phyloP scores from a whole-genome alignment of 2,113 vertebrate species.

The Alexandromys fortis region DNA sequence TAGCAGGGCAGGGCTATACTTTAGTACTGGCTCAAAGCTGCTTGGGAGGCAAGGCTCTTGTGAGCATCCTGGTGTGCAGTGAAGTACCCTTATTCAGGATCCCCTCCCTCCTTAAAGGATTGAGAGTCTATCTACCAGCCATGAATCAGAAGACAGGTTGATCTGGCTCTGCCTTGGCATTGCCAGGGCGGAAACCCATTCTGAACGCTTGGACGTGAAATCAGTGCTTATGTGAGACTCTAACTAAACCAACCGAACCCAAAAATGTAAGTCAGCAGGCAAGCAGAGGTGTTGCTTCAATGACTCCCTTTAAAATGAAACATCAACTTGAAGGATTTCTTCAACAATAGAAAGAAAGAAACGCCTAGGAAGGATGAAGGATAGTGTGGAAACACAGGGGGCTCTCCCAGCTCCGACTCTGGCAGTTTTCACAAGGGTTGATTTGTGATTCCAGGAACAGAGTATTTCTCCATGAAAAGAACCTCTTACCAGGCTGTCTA shows the following conservation, averaged over 20 bases:
- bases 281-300: constrained; percentile 29
- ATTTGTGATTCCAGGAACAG: constrained; percentile 15
- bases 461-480: constrained; percentile 24
- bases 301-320: constrained; percentile 38
- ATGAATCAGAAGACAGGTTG: neutral
- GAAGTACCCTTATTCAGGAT: neutral
- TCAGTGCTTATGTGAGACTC: neutral
- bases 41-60: neutral
- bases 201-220: constrained; percentile 29
- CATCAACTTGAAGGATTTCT: constrained; percentile 30
- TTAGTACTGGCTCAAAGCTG: neutral
- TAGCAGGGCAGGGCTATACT: neutral
- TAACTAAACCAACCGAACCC: constrained; percentile 17
- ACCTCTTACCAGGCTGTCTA: neutral
- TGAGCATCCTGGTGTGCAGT: neutral
- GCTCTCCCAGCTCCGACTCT: neutral
- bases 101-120: neutral
- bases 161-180: neutral
- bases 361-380: constrained; percentile 35
- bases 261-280: constrained; percentile 14
- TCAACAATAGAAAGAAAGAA: constrained; percentile 38
- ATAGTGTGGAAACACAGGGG: neutral
- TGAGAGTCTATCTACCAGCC: neutral
- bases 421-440: constrained; percentile 53
- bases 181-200: neutral